Base-by-base conservation (phyloP, 2,797 vertebrate species). In the Ptychobarbus kaznakovi region DNA sequence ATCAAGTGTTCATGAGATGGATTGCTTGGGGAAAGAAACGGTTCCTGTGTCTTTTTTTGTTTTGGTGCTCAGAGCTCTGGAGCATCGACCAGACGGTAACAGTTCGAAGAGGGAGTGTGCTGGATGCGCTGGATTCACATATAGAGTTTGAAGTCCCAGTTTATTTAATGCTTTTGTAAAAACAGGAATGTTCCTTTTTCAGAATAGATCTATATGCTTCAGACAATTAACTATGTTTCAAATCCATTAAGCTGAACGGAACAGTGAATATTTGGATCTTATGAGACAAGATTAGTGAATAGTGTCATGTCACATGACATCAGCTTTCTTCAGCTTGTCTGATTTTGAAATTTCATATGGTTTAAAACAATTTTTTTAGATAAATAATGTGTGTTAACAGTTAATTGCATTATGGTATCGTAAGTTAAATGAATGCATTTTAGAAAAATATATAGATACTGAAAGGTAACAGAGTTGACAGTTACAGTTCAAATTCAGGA, bases 221-320 rank as follows among this genome's bases (percentile, higher is more conserved):
- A 76, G 75, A 46, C 35, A n/a, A 42, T 80, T 79, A 81, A 61
- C 76, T 80, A 42, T 20, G 40, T 63, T 46, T 80, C 20, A 88
- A 63, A 22, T 61, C 77, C 61, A 56, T 81, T 66, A 25, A 20
- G 68, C 51, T 53, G 58, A 75, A 53, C 35, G 68, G 40, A 87
- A 84, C 70, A 65, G 46, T 20, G 82, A 32, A 65, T 15, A 20
- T 38, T 80, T 13, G n/a, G n/a, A 75, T 44, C 28, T 78, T 61
- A 78, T 42, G 38, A 87, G 81, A 72, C 75, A 69, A 73, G 49
- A 72, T 83, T 87, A 63, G 3, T 20, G 6, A 49, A 42, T 66
- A 80, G 44, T 83, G 58, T 25, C 12, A 3, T 51, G 13, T 80
- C 38, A 73, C 42, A 75, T 65, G 25, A 13, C 58, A 32, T 28